Evolutionary conservation across 2,888 invertebrate genomes (phyloP), one percentile per base, ranked within the genome.

Genomic region (Limnephilus auricula): DNA sequence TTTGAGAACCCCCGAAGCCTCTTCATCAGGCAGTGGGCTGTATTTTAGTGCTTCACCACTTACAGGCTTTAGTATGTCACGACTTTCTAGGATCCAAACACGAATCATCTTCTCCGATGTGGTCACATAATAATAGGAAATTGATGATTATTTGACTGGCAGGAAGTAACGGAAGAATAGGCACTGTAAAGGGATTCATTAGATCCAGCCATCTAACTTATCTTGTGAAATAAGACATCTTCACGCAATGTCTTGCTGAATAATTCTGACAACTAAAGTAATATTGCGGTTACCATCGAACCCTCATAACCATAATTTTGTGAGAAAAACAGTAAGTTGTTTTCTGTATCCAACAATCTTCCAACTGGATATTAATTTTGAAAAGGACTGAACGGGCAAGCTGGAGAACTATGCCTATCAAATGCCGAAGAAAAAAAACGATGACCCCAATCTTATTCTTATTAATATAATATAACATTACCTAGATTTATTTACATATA

Each of bases 51-150:
- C 82, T 15, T 80, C 82, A 18, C 18, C 25, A 32, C 32, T 34
- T 82, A 82, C 34, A 65, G 65, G 65, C 34, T 12, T 25, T 34
- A 82, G 82, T 82, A 37, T 31, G 82, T 82, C 82, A 82, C 82
- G 82, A 34, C 82, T 32, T 34, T 37, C 82, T 15, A 32, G 34
- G 34, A 82, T 82, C 82, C 18, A 25, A 13, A 65, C 80, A 82
- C 82, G 34, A 32, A 82, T 65, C 34, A 82, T 31, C 82, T 82
- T 32, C 82, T 34, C 65, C 25, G 65, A 25, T 65, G 65, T n/a
- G 65, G 65, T 65, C 65, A 65, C n/a, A 65, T 65, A 65, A 65
- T 65, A 4, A 65, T 65, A 65, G 65, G 65, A 65, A 65, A 65
- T n/a, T 65, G 65, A 65, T 65, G 65, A 65, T 65, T 65, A 65